Percentiles rank a stretch among this genome's conserved stretches.
phyloP scores from a whole-genome alignment of 2,113 vertebrate genomes.

The Rhinolophus sinicus region DNA sequence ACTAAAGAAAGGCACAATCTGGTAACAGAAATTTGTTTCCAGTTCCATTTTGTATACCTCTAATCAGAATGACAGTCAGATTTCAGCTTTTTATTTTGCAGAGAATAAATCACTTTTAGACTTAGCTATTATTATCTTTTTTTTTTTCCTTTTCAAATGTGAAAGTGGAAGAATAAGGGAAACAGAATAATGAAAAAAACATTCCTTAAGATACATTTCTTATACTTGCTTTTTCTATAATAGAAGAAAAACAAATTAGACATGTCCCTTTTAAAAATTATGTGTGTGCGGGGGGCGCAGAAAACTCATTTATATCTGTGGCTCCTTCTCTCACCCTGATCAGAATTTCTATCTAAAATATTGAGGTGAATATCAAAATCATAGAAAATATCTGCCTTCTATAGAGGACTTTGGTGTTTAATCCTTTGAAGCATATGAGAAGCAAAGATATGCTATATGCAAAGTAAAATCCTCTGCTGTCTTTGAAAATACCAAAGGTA shows the following conservation, averaged over 20 bases:
- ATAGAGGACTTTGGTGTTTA: constrained; percentile 62
- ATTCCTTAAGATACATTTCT: not conserved
- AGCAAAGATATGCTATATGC: constrained; percentile 70
- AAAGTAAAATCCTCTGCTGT: constrained; percentile 62
- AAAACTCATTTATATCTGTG: constrained; percentile 14
- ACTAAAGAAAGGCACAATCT: not conserved
- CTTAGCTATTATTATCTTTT: not conserved
- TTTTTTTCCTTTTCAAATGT: not conserved
- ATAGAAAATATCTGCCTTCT: constrained; percentile 61
- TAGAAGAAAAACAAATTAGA: not conserved
- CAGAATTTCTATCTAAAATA: constrained; percentile 58
- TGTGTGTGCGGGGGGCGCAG: not conserved
- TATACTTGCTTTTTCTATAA: not conserved
- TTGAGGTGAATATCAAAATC: constrained; percentile 58
- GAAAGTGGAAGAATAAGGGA: not conserved
- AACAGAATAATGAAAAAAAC: not conserved
- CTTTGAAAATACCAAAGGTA: constrained; percentile 79
- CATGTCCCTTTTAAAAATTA: not conserved
- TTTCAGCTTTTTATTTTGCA: not conserved
- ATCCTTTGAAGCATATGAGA: constrained; percentile 71
- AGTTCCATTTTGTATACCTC: not conserved
- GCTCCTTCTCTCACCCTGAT: not conserved
- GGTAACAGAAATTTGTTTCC: not conserved
- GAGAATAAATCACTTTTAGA: not conserved
- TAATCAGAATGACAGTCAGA: not conserved